Conservation (phyloP, 2,797 vertebrate genomes). For the Tragopan temminckii region DNA sequence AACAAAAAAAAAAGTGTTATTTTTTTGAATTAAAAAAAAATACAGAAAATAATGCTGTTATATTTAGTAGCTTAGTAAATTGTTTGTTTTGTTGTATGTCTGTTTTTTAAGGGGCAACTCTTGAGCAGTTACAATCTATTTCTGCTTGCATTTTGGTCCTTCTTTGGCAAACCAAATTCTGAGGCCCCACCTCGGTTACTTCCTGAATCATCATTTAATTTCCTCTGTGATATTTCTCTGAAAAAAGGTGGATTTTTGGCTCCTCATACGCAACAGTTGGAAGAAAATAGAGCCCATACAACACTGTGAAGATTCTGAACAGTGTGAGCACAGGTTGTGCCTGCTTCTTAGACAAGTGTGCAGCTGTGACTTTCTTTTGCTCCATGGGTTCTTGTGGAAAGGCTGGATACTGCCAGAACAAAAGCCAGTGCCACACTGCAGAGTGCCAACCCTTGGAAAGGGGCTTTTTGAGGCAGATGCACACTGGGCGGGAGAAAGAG, state of each 20-base stretch:
- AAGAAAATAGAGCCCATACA: background rate
- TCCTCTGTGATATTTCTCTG: background rate
- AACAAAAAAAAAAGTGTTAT: background rate
- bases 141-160: background rate
- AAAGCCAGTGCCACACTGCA: background rate
- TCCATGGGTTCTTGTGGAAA: background rate
- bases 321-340: background rate
- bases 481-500: background rate
- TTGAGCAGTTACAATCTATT: constrained; percentile 32
- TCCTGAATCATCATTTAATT: background rate
- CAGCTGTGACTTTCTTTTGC: background rate
- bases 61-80: constrained; percentile 35
- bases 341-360: background rate
- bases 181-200: background rate
- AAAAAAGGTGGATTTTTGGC: background rate
- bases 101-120: constrained; percentile 36
- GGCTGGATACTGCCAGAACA: background rate
- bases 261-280: background rate
- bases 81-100: constrained; percentile 18
- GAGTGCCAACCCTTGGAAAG: background rate
- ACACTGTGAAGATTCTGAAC: background rate
- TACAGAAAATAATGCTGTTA: background rate
- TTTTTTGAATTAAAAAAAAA: background rate
- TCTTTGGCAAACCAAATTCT: constrained; percentile 6
- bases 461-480: background rate